These are phyloP conservation scores for Coendou prehensilis DNA, from an alignment of 2,797 vertebrate species.

Conservation along the genomic window DNA sequence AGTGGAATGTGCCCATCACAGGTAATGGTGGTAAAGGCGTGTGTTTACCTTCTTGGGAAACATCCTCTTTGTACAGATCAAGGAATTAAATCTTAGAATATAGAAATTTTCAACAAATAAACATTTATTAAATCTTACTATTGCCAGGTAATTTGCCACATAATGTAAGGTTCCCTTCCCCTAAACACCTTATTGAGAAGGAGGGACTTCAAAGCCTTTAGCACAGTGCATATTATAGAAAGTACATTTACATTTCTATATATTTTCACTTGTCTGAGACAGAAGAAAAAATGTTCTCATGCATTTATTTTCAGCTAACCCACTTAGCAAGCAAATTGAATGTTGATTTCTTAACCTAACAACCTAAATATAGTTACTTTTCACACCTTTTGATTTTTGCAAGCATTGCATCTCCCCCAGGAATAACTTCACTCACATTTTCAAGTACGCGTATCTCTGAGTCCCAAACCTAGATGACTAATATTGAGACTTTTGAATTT, in stretches of 20 bases:
- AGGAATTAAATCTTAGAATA: background rate
- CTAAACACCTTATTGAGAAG: background rate
- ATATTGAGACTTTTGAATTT: conserved; percentile 54
- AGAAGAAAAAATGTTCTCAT: background rate
- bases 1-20: too few species aligned
- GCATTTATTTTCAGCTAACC: conserved; percentile 43
- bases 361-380: conserved; percentile 41
- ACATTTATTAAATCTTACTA: background rate
- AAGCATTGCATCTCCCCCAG: background rate
- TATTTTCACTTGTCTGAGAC: background rate
- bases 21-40: background rate
- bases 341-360: conserved; percentile 56
- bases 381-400: conserved; percentile 44
- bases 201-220: background rate
- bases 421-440: conserved; percentile 43
- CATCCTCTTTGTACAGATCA: background rate
- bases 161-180: background rate
- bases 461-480: background rate
- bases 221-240: background rate
- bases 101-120: background rate
- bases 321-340: conserved; percentile 49
- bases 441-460: conserved; percentile 21
- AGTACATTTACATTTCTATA: background rate
- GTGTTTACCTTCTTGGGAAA: background rate
- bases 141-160: background rate